Conservation (phyloP, 1,140 invertebrate species). For the Philaenus spumarius region DNA sequence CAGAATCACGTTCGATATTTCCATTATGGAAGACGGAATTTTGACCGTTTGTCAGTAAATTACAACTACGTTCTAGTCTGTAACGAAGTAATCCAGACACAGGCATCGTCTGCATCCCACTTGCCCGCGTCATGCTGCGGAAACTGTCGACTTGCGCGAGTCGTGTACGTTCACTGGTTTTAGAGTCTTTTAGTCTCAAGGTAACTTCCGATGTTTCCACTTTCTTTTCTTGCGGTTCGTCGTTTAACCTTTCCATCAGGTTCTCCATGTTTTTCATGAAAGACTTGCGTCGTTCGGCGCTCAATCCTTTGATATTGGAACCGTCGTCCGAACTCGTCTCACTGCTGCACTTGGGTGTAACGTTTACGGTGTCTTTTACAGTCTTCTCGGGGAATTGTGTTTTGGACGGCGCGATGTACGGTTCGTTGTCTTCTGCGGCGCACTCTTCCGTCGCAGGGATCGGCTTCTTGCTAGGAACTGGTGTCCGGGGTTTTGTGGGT, state of each 20-base stretch:
- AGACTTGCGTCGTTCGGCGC: slow-evolving; percentile 41
- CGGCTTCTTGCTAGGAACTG: slow-evolving; percentile 10
- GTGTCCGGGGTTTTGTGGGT: slow-evolving; percentile 1
- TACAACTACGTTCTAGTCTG: slow-evolving; percentile 10
- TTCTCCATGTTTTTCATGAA: slow-evolving; percentile 45
- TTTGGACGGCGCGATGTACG: not conserved
- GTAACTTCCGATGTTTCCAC: not conserved
- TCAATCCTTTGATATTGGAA: slow-evolving; percentile 34
- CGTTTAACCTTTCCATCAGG: slow-evolving; percentile 40
- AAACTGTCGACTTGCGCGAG: slow-evolving; percentile 8
- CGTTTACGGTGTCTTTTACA: not conserved
- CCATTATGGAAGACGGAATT: slow-evolving; percentile 3
- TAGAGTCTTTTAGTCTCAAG: slow-evolving; percentile 3
- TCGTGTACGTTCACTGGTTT: not conserved
- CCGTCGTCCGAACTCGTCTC: slow-evolving; percentile 4
- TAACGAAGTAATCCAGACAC: slow-evolving; percentile 34
- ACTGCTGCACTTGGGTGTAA: not conserved
- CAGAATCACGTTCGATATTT: slow-evolving; percentile 24
- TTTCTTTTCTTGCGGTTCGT: slow-evolving; percentile 1
- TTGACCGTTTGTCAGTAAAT: not conserved
- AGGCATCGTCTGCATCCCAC: slow-evolving; percentile 44
- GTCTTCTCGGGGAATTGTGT: slow-evolving; percentile 4
- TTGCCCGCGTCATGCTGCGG: slow-evolving; percentile 37
- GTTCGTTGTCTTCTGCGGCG: not conserved
- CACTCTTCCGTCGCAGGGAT: slow-evolving; percentile 10